Base-by-base conservation (phyloP, 2,888 invertebrate genomes). In the Ernsta delagoae region DNA sequence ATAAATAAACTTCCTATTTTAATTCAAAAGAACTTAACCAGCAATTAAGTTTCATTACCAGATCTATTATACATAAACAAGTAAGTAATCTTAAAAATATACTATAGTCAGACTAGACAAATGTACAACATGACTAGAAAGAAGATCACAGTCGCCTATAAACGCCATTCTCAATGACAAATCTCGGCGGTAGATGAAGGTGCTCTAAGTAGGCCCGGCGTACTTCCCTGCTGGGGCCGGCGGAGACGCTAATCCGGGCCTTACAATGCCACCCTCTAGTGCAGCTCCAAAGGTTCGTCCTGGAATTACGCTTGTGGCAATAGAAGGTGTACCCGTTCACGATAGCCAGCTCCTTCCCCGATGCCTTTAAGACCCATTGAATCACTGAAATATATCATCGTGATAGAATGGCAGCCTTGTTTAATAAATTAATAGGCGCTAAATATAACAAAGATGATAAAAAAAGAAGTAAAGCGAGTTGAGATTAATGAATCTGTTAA, bases 261-360 rank as follows among this genome's bases (percentile, higher is more conserved):
- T 75, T 77, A 60, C 85, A 82, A 1, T 73, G 71, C 39, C 79
- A 79, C 0, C 82, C 79, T 16, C 73, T 78, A 5, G 84, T 83
- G 59, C 85, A 83, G 1, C 76, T 75, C 82, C 83, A 83, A 7
- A 71, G 69, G 34, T 75, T 70, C 1, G 72, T 74, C 57, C 70
- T 74, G 31, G 70, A 45, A 34, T 71, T 71, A 9, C 66, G 65
- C 59, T 74, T 77, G 56, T 75, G 75, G 24, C 73, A 74, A 62
- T 78, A 78, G 70, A 78, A 81, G 3, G 79, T 79, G 62, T 78
- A 81, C 3, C 77, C 76, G 24, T 78, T 71, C 34, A 78, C 60
- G 16, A 77, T 68, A 0, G 76, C 74, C 57, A 80, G 50, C 60
- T 69, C 71, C 36, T 73, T 77, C 0, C 79, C 79, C 11, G 73